Base-by-base conservation (phyloP, 2,113 vertebrate genomes). In the Dicentrarchus labrax region DNA sequence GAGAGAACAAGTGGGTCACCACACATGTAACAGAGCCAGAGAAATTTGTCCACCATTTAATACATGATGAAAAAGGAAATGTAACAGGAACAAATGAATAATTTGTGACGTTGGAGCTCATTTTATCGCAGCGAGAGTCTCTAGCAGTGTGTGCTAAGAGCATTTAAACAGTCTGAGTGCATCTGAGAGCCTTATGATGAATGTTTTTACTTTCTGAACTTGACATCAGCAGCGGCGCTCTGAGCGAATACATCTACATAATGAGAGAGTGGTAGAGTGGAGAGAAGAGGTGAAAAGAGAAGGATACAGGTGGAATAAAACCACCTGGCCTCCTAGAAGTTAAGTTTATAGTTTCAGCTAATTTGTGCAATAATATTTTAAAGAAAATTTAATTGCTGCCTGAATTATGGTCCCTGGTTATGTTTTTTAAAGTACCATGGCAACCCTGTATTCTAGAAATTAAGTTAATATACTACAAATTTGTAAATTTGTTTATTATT, bases 91-190 rank as follows among this genome's bases (percentile, higher is more conserved):
- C 50, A 50, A 16, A 77, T 51, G 8, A 80, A 80, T 77, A 43
- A 77, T 80, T 84, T 62, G 66, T 61, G 45, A 66, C 6, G 53
- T 4, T 17, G 41, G 38, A 67, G 10, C 43, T 86, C 61, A 47
- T 80, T 71, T 54, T 6, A 72, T 54, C 6, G 0, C 69, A 71
- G 11, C 6, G 3, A 62, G 65, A 56, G 21, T 65, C 68, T 48
- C 48, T 7, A 41, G 11, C 22, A 45, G n/a, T 68, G 13, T n/a
- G 22, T 59, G 30, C 30, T 60, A 12, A 71, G 56, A 86, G 75
- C 57, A 71, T 69, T 64, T 68, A 47, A 76, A 61, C 76, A 76
- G 60, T n/a, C 53, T 30, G 80, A 68, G 50, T 80, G 60, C 64
- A 5, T 22, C 73, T 39, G 68, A 72, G 56, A 80, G 47, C 54